Evolutionary conservation across 2,797 vertebrate genomes (phyloP).

Genomic region (Cephalopachus bancanus): DNA sequence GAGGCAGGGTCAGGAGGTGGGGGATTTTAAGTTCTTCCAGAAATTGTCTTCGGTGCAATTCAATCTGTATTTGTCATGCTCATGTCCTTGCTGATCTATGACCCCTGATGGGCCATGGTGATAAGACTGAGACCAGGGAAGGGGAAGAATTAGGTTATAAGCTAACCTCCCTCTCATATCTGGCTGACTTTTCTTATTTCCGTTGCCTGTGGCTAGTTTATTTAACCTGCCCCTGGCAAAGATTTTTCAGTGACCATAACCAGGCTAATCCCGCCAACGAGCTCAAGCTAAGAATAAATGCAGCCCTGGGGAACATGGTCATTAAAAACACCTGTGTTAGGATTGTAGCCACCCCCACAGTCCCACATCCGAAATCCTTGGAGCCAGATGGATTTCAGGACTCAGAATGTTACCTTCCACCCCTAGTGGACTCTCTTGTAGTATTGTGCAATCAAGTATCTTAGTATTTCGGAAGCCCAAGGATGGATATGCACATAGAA

Average conservation of each 20-base stretch:
- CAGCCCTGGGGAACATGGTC: slow-evolving; percentile 9
- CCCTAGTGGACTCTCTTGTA: not conserved
- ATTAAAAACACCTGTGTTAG: slow-evolving; percentile 26
- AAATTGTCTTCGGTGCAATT: not conserved
- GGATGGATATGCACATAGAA: not conserved
- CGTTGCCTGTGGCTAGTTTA: not conserved
- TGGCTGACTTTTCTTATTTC: not conserved
- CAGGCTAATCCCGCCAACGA: slow-evolving; percentile 12
- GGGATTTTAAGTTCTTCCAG: not conserved
- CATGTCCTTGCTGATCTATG: not conserved
- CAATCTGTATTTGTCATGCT: not conserved
- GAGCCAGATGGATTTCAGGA: not conserved
- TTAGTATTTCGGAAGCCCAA: slow-evolving; percentile 60
- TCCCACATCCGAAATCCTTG: not conserved
- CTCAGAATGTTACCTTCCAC: not conserved
- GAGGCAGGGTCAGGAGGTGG: not conserved
- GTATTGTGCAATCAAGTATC: not conserved
- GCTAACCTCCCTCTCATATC: not conserved
- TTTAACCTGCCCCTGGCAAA: not conserved
- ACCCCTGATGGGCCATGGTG: not conserved
- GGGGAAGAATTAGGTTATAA: not conserved
- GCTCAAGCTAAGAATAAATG: slow-evolving; percentile 57
- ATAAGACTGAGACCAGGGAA: not conserved
- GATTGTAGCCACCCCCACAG: not conserved
- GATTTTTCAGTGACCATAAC: slow-evolving; percentile 25